These are phyloP conservation scores for Antheraea pernyi DNA, from an alignment of 1,140 invertebrate genomes.

Conservation along the genomic window DNA sequence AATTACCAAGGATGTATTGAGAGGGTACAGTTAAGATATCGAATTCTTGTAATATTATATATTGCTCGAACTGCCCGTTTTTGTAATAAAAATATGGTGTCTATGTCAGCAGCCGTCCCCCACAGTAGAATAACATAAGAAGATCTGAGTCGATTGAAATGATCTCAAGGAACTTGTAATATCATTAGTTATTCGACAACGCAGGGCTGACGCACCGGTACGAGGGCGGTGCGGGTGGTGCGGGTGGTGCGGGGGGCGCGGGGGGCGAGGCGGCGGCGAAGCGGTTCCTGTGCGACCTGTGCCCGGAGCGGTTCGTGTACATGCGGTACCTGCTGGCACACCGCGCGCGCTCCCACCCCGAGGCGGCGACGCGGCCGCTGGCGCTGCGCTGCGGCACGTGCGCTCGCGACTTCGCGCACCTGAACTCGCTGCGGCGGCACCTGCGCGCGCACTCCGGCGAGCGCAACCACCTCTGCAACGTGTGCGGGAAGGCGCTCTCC, in stretches of 20 bases:
- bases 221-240: conserved; percentile 15
- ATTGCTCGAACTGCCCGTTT: no score
- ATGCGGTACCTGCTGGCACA: conserved; percentile 69
- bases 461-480: conserved; percentile 82
- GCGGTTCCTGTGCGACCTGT: conserved; percentile 70
- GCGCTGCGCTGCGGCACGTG: conserved; percentile 72
- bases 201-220: conserved; percentile 47
- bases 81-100: no score
- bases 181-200: no score
- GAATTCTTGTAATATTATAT: no score
- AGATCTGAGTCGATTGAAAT: no score
- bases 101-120: no score
- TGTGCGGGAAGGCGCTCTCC: conserved; percentile 89
- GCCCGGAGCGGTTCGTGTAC: conserved; percentile 67
- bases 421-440: conserved; percentile 81
- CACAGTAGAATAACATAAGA: no score
- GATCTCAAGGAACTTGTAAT: no score
- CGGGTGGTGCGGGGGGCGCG: background rate
- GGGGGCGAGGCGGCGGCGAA: conserved; percentile 26
- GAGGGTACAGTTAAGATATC: no score
- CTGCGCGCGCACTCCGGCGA: conserved; percentile 82
- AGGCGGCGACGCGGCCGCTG: conserved; percentile 47
- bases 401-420: conserved; percentile 73
- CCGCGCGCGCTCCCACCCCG: conserved; percentile 61
- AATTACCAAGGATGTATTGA: no score